Percentiles rank a stretch among this genome's conserved stretches.
phyloP scores from a whole-genome alignment of 2,113 vertebrate species.

The Cyanistes caeruleus region DNA sequence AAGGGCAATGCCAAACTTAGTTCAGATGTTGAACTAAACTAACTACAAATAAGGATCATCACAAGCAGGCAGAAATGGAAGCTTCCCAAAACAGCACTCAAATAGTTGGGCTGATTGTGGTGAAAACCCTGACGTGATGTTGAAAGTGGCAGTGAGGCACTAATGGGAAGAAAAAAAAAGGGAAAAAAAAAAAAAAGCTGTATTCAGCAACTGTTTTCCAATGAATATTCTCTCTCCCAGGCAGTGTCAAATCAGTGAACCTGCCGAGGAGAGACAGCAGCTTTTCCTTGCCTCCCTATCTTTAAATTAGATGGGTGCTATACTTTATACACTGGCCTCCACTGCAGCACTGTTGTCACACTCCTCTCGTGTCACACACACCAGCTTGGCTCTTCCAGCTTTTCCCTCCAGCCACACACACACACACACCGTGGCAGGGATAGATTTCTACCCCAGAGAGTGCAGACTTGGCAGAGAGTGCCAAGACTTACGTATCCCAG shows the following conservation, averaged over 20 bases:
- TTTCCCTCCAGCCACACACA: not conserved
- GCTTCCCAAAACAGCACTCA: not conserved
- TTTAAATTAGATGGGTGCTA: not conserved
- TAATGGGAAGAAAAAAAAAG: fast-evolving
- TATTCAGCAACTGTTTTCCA: not conserved
- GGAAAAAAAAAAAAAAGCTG: not conserved
- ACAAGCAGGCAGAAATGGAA: not conserved
- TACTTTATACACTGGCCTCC: not conserved
- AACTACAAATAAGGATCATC: not conserved
- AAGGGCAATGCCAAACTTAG: not conserved
- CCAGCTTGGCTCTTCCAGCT: not conserved
- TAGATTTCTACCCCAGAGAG: not conserved
- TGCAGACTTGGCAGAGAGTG: not conserved
- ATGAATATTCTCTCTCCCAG: not conserved
- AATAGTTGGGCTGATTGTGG: not conserved
- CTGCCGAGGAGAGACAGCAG: not conserved
- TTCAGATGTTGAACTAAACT: not conserved
- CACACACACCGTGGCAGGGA: fast-evolving
- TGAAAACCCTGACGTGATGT: not conserved
- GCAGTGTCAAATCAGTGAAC: not conserved
- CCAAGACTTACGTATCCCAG: slow-evolving; percentile 78
- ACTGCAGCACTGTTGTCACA: not conserved
- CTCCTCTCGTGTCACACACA: fast-evolving
- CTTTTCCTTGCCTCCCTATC: not conserved
- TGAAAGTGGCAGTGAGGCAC: not conserved